Evolutionary conservation across 2,888 invertebrate genomes (phyloP).

Genomic region (Lycocerus yunnanus): DNA sequence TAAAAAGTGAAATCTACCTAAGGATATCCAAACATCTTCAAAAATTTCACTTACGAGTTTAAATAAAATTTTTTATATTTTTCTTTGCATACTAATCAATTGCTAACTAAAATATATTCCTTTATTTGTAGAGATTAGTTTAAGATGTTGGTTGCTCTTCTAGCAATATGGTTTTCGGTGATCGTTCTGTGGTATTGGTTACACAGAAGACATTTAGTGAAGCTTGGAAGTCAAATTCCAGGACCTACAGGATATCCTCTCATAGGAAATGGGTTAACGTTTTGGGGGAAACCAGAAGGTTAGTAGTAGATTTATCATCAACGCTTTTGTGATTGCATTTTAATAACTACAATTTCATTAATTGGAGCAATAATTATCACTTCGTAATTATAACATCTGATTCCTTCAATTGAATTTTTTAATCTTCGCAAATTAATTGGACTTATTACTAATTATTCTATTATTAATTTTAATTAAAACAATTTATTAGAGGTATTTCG

Average conservation of each 20-base stretch:
- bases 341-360: neutral
- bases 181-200: slow-evolving; percentile 22
- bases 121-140: slow-evolving; percentile 6
- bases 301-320: slow-evolving; percentile 8
- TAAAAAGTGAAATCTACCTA: slow-evolving; percentile 18
- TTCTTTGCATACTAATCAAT: neutral
- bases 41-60: slow-evolving; percentile 16
- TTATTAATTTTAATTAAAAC: too few relatives aligned
- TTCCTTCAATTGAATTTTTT: neutral
- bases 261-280: slow-evolving; percentile 32
- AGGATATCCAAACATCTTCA: neutral
- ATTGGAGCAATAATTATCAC: neutral
- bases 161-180: slow-evolving; percentile 20
- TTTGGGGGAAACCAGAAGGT: slow-evolving; percentile 36
- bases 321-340: neutral
- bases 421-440: neutral
- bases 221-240: slow-evolving; percentile 28
- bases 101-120: slow-evolving; percentile 5
- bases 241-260: slow-evolving; percentile 33
- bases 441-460: too few relatives aligned
- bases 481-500: slow-evolving; percentile 19
- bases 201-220: slow-evolving; percentile 17
- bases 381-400: neutral
- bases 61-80: neutral
- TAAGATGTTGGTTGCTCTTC: slow-evolving; percentile 18